Evolutionary conservation across 2,113 vertebrate genomes (phyloP).

Genomic region (Thomomys bottae): DNA sequence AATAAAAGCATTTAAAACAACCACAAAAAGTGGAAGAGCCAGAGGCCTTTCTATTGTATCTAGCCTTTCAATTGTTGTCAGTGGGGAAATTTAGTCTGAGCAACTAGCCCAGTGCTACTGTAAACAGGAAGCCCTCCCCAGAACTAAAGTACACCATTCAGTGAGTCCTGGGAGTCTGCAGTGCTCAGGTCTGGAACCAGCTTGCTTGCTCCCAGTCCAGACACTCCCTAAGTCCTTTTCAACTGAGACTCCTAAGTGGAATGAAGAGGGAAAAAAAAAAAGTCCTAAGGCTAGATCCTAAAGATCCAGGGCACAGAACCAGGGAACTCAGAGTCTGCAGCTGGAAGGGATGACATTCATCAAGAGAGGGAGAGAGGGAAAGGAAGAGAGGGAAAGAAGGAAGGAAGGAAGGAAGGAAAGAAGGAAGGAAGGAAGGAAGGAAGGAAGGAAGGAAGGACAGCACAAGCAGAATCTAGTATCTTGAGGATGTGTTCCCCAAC

Average conservation of each 20-base stretch:
- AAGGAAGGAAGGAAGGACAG: no score
- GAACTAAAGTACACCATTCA: background rate
- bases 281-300: background rate
- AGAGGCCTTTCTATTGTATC: background rate
- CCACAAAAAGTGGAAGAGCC: background rate
- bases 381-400: no score
- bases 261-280: background rate
- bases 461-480: no score
- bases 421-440: no score
- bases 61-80: background rate
- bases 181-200: background rate
- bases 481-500: background rate
- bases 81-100: background rate
- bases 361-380: no score
- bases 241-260: background rate
- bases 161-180: background rate
- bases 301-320: background rate
- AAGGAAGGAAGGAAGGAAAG: no score
- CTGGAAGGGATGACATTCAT: rapidly evolving
- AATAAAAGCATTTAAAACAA: no score
- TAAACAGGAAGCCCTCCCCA: background rate
- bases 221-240: background rate
- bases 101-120: background rate
- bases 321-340: rapidly evolving
- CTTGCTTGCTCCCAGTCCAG: background rate